Conservation (phyloP, 2,797 vertebrate genomes). For the Typhlichthys subterraneus region DNA sequence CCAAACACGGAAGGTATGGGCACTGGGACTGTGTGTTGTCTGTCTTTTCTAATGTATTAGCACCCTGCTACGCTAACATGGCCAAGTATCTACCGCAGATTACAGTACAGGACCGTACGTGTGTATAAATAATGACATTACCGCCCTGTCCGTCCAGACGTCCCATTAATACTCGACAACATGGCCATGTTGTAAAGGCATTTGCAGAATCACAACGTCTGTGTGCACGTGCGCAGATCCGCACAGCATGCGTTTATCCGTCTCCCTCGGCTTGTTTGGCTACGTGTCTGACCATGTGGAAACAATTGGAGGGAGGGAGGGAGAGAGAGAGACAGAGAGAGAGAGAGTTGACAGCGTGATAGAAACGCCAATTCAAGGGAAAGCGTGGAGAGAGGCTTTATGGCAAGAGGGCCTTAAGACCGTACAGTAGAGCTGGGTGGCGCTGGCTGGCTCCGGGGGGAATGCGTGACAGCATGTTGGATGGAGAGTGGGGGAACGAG, state of each 20-base stretch:
- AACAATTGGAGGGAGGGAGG: conserved; percentile 64
- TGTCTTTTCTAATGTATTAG: conserved; percentile 26
- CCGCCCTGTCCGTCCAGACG: conserved; percentile 46
- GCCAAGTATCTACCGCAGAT: conserved; percentile 54
- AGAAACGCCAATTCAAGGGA: conserved; percentile 34
- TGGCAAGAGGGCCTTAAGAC: too few species aligned
- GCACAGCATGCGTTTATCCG: conserved; percentile 19
- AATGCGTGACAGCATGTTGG: conserved; percentile 24
- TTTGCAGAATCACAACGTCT: not conserved
- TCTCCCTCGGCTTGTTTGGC: conserved; percentile 52
- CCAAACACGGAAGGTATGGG: conserved; percentile 89
- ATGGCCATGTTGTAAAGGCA: not conserved
- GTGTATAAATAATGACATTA: conserved; percentile 66
- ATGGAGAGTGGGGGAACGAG: conserved; percentile 18
- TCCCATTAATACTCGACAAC: conserved; percentile 29
- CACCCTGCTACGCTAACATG: conserved; percentile 47
- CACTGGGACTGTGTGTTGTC: conserved; percentile 7
- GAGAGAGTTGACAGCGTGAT: conserved; percentile 38
- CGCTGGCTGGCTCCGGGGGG: conserved; percentile 17
- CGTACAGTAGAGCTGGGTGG: not conserved
- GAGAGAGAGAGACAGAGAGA: conserved; percentile 8
- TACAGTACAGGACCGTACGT: conserved; percentile 54
- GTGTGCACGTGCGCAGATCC: not conserved
- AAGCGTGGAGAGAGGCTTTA: conserved; percentile 1
- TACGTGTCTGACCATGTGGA: conserved; percentile 67